Base-by-base conservation (phyloP, 2,888 invertebrate genomes). In the Acanthococcus lagerstroemiae region DNA sequence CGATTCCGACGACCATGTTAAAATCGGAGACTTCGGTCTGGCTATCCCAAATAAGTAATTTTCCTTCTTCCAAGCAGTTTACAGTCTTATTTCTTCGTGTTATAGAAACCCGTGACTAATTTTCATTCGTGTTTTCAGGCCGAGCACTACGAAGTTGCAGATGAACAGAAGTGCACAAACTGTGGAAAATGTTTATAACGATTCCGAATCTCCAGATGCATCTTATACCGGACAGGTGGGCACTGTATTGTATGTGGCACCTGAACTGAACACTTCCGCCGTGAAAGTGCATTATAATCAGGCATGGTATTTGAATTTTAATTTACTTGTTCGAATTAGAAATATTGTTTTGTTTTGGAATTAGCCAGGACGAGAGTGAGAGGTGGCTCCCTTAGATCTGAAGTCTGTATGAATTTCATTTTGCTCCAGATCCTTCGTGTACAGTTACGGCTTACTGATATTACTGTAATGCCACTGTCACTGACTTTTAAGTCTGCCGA, bases 21-120 rank as follows among this genome's bases (percentile, higher is more conserved):
- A 97, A 80, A 97, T 97, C 70, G 97, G 96, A 12, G 97, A 97
- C 77, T 97, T 97, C 76, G 97, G 97, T 15, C 80, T 97, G 2
- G 96, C 97, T 0, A 95, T 94, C 0, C 90, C 88, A 0, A 85
- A 83, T 22, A 73, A 66, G 66, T 66, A 25, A 55, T 24, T 52
- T 6, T 45, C 25, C 3, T 45, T 15, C 37, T 9, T 37, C 15
- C 15, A 9, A 37, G 7, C 37, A 37, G 7, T 37, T 37, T 9
- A 15, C 6, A 37, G 7, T 37, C 7, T 45, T 17, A 19, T 45
- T 15, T 45, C 46, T 45, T 45, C 17, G 19, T 45, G 46, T 45
- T 4, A 4, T 45, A 7, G 4, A 7, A 45, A 17, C 15, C 46
- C 15, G 4, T 45, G 46, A 45, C 4, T 45, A 17, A 45, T 45